phyloP scores from a whole-genome alignment of 2,113 vertebrate genomes.

The Morone chrysops region DNA sequence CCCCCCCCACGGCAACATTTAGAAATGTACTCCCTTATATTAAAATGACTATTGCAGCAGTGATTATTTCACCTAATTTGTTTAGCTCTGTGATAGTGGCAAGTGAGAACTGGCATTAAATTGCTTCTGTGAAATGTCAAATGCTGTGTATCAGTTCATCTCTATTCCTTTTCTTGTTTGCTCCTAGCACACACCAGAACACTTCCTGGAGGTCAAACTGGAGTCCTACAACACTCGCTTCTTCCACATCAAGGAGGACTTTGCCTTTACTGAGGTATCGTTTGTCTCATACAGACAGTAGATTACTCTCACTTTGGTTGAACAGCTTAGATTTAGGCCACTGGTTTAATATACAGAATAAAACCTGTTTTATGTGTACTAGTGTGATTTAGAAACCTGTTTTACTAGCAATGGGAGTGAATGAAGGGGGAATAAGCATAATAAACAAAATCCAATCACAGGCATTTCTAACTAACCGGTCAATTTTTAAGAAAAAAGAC shows the following conservation, averaged over 20 bases:
- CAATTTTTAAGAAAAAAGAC: too few relatives aligned
- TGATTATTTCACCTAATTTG: not conserved
- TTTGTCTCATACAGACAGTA: not conserved
- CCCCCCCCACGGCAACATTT: not conserved
- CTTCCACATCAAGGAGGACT: conserved; percentile 93
- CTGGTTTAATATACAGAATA: too few relatives aligned
- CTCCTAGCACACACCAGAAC: conserved; percentile 86
- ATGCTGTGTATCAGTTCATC: not conserved
- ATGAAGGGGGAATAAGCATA: too few relatives aligned
- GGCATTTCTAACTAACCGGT: too few relatives aligned
- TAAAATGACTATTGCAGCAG: not conserved
- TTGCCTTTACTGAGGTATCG: conserved; percentile 89
- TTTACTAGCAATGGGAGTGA: too few relatives aligned
- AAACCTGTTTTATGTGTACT: too few relatives aligned
- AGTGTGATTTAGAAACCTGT: too few relatives aligned
- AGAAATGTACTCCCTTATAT: not conserved
- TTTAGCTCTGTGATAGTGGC: not conserved
- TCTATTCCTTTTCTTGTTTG: conserved; percentile 5
- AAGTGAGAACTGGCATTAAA: not conserved
- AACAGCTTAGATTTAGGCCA: not conserved
- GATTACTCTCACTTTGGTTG: not conserved
- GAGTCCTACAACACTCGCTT: conserved; percentile 91
- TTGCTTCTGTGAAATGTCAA: conserved; percentile 2
- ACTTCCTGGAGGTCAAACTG: conserved; percentile 92
- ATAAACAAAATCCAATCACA: too few relatives aligned